phyloP scores from a whole-genome alignment of 2,888 invertebrate genomes.

The Ligdia adustata region DNA sequence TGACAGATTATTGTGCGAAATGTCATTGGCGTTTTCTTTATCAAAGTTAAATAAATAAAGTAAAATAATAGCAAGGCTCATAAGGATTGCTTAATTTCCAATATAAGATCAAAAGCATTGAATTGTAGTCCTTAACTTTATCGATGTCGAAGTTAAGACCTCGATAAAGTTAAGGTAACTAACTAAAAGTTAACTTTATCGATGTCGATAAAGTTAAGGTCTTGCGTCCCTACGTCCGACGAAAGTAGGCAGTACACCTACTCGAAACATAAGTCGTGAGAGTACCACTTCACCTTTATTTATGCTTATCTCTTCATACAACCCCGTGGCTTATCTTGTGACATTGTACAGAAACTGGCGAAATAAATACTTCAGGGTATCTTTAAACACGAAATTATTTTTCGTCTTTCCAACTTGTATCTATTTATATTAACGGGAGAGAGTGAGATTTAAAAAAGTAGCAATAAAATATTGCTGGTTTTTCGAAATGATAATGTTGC shows the following conservation, averaged over 20 bases:
- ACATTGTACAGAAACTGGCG: slow-evolving; percentile 72
- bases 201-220: slow-evolving; percentile 40
- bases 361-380: slow-evolving; percentile 61
- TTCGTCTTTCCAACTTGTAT: not conserved
- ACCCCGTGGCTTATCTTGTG: slow-evolving; percentile 42
- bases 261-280: slow-evolving; percentile 53
- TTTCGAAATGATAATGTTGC: not conserved
- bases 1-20: too few species aligned
- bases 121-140: too few species aligned
- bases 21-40: too few species aligned
- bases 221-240: slow-evolving; percentile 44
- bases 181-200: slow-evolving; percentile 23
- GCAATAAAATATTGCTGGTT: too few species aligned
- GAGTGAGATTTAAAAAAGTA: not conserved
- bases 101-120: too few species aligned
- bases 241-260: slow-evolving; percentile 56
- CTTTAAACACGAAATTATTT: not conserved
- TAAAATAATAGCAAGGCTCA: too few species aligned
- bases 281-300: slow-evolving; percentile 73
- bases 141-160: too few species aligned
- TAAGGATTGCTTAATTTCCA: too few species aligned
- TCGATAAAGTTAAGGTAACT: too few species aligned
- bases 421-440: not conserved
- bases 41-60: too few species aligned
- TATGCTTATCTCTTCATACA: slow-evolving; percentile 60